Base-by-base conservation (phyloP, 2,113 vertebrate genomes). In the Callocephalon fimbriatum region DNA sequence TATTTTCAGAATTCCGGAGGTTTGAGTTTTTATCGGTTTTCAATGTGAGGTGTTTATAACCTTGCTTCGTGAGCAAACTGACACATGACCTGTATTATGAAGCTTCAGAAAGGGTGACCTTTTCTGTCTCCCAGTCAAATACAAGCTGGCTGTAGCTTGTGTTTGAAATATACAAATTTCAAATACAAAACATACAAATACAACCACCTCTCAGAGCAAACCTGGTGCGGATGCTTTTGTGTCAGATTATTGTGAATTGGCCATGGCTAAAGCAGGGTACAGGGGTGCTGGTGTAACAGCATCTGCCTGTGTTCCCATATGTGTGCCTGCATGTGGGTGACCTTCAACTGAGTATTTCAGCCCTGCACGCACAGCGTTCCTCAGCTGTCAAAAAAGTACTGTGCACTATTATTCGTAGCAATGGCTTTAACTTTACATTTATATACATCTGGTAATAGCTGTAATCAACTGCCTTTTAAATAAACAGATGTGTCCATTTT, bases 281-380 rank as follows among this genome's bases (percentile, higher is more conserved):
- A 10, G n/a, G 45, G 9, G 5, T 31, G 10, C 6, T 3, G 19
- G 37, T 44, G 4, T 27, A 50, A 67, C 14, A 12, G 76, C 13
- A 35, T 11, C 54, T 15, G 10, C 18, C 2, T 22, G 12, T 32
- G 44, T 13, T 35, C 37, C 54, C 2, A 0, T 19, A 4, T 2
- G 23, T 10, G 25, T 16, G 23, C 27, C 63, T 48, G 15, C n/a
- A 6, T 3, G 1, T 8, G 8, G 31, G 42, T 37, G 25, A 59
- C 22, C 70, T 51, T 62, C 25, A 20, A 65, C 32, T 21, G 26
- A 15, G 31, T 38, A 47, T 31, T 53, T 63, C 38, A 29, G 42
- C 40, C 79, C 19, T 15, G 45, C 22, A 12, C 4, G 38, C 35
- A 16, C 0, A 0, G 21, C 73, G 45, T 38, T 80, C 50, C 51